Evolutionary conservation across 2,113 vertebrate species (phyloP).

Genomic region (Xerus inauris): DNA sequence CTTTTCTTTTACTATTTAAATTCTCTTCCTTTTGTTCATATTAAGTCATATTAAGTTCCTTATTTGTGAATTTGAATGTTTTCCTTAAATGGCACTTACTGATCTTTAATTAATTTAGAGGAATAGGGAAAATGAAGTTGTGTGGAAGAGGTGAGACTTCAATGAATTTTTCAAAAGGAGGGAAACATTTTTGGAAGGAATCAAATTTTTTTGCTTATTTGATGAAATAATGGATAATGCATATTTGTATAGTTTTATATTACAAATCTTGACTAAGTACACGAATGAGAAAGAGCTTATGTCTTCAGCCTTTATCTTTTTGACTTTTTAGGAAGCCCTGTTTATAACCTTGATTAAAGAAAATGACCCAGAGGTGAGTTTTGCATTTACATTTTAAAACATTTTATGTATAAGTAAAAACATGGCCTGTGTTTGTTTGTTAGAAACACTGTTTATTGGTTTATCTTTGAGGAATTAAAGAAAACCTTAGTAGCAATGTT

Average conservation of each 20-base stretch:
- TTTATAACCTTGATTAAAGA: constrained; percentile 87
- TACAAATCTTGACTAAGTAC: constrained; percentile 14
- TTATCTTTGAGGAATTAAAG: constrained; percentile 13
- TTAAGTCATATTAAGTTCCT: constrained; percentile 2
- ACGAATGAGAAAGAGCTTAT: background rate
- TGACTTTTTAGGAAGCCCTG: constrained; percentile 86
- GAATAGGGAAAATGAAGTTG: background rate
- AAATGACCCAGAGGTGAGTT: constrained; percentile 85
- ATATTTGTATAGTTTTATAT: constrained; percentile 14
- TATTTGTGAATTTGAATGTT: background rate
- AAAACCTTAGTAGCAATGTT: constrained; percentile 28
- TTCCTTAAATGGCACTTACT: background rate
- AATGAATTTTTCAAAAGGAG: constrained; percentile 7
- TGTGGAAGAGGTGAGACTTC: background rate
- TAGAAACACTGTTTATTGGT: background rate
- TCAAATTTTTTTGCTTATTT: constrained; percentile 17
- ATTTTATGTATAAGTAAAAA: too few species aligned
- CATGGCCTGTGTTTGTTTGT: constrained; percentile 15
- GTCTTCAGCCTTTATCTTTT: background rate
- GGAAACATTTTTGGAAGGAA: constrained; percentile 23
- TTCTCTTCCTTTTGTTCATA: constrained; percentile 4
- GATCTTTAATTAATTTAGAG: background rate
- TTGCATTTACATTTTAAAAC: constrained; percentile 33
- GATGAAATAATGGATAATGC: constrained; percentile 32
- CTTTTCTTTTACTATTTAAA: constrained; percentile 47